Percentiles rank a stretch among this genome's conserved stretches.
Conservation (phyloP, 2,888 invertebrate genomes). For the Chloromyia formosa region DNA sequence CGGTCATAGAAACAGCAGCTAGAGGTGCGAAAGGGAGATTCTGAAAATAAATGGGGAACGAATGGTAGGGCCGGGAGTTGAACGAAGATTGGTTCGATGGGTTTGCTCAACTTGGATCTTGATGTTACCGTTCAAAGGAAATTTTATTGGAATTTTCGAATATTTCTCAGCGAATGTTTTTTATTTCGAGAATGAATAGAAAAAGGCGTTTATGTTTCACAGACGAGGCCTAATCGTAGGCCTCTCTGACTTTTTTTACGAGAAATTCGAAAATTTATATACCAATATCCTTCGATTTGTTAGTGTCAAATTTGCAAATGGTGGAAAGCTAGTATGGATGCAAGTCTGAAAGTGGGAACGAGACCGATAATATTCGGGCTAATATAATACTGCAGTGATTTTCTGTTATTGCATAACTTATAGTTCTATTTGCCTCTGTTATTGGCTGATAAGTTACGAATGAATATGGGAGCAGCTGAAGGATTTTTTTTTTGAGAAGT, state of each 20-base stretch:
- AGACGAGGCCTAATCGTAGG: not conserved
- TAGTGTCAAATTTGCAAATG: conserved; percentile 28
- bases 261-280: conserved; percentile 40
- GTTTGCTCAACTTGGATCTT: conserved; percentile 3
- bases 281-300: conserved; percentile 38
- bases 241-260: not conserved
- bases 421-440: conserved; percentile 14
- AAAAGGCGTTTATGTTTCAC: conserved; percentile 14
- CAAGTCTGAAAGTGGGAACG: too few relatives aligned
- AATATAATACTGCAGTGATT: conserved; percentile 36
- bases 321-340: too few relatives aligned
- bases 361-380: not conserved
- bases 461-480: conserved; percentile 21
- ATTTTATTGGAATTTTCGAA: conserved; percentile 26
- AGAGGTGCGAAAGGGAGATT: not conserved
- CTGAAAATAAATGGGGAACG: conserved; percentile 4
- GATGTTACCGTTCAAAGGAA: conserved; percentile 15
- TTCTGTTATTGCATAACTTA: conserved; percentile 30
- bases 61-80: not conserved
- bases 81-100: not conserved
- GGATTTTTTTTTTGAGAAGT: not conserved
- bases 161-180: conserved; percentile 19
- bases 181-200: conserved; percentile 2
- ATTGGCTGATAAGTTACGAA: conserved; percentile 38
- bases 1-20: not conserved